These are phyloP conservation scores for Timema cristinae DNA, from an alignment of 2,888 invertebrate species.

Conservation along the genomic window DNA sequence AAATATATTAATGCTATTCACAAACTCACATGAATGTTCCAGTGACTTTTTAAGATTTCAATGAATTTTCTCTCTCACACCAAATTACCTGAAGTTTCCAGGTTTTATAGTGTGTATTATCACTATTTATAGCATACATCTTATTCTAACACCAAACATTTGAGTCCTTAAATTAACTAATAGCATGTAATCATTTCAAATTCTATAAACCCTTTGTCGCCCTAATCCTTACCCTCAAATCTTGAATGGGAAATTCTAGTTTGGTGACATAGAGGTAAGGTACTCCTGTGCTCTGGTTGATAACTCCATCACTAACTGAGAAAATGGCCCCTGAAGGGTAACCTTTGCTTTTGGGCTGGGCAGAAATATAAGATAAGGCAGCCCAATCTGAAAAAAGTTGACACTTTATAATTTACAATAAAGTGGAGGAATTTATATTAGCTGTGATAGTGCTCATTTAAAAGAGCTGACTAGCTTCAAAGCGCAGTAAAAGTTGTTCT, in stretches of 20 bases:
- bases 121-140: not conserved
- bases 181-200: not conserved
- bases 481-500: too few relatives aligned
- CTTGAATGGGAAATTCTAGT: slow-evolving; percentile 63
- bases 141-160: not conserved
- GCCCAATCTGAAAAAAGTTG: slow-evolving; percentile 61
- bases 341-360: slow-evolving; percentile 53
- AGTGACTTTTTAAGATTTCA: too few relatives aligned
- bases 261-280: slow-evolving; percentile 72
- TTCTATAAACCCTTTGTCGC: too few relatives aligned
- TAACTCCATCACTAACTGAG: slow-evolving; percentile 66
- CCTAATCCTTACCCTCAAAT: slow-evolving; percentile 55
- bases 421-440: too few relatives aligned
- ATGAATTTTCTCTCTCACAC: too few relatives aligned
- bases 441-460: too few relatives aligned
- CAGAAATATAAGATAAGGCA: slow-evolving; percentile 65
- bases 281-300: slow-evolving; percentile 62
- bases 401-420: too few relatives aligned
- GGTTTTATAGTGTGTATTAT: too few relatives aligned
- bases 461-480: too few relatives aligned
- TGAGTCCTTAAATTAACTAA: not conserved
- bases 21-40: too few relatives aligned
- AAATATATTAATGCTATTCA: too few relatives aligned
- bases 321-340: slow-evolving; percentile 67
- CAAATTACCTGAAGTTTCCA: too few relatives aligned